phyloP scores from a whole-genome alignment of 2,113 vertebrate species.

The Rafetus swinhoei region DNA sequence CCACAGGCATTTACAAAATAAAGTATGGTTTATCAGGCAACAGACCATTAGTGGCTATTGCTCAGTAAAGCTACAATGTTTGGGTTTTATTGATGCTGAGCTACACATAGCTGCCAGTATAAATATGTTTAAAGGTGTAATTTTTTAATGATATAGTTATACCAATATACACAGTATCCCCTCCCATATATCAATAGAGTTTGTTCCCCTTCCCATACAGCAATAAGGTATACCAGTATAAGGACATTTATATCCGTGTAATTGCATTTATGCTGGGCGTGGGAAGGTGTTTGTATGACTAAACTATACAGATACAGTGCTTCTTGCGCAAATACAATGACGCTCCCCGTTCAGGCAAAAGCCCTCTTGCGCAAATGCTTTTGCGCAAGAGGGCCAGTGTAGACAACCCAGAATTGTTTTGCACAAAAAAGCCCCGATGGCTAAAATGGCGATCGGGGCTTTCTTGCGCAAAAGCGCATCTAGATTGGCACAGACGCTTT shows the following conservation, averaged over 20 bases:
- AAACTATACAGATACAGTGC: too few relatives aligned
- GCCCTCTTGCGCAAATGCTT: too few relatives aligned
- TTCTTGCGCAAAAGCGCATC: too few relatives aligned
- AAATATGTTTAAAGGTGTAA: not conserved
- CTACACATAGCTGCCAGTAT: not conserved
- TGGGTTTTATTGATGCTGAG: not conserved
- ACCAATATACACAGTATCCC: not conserved
- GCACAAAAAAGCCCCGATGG: too few relatives aligned
- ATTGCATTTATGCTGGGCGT: not conserved
- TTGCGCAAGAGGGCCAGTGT: too few relatives aligned
- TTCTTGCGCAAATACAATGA: too few relatives aligned
- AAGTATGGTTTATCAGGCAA: not conserved
- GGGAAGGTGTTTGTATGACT: not conserved
- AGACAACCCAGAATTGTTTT: too few relatives aligned
- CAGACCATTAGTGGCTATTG: not conserved
- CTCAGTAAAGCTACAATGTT: rapidly evolving
- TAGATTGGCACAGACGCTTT: too few relatives aligned
- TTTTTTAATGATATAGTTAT: rapidly evolving
- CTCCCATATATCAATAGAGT: not conserved
- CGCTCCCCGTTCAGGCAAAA: too few relatives aligned
- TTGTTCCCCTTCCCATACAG: not conserved
- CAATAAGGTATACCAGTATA: not conserved
- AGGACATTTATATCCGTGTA: not conserved
- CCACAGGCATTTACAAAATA: not conserved
- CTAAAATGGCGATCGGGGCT: too few relatives aligned